Base-by-base conservation (phyloP, 2,888 invertebrate species). In the Dicycla oo region DNA sequence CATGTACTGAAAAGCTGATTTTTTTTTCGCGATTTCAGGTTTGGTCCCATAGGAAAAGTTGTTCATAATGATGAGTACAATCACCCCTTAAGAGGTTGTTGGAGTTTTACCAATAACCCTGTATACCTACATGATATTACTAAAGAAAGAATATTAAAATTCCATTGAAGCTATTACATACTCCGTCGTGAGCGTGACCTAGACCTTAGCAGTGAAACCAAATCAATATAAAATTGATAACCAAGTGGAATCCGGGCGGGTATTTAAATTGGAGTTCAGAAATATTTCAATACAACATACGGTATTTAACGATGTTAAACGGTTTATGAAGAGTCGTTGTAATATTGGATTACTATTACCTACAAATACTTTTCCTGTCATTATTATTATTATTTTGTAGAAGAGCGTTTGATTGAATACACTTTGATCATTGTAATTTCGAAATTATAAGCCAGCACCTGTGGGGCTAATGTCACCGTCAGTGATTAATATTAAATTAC, bases 221-320 rank as follows among this genome's bases (percentile, higher is more conserved):
- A 77, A 85, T 83, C 78, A 67, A 83, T 86, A 71, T 75, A 57
- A 72, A 77, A 73, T 65, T 81, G 74, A 77, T 85, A 80, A 83
- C 69, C 56, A 57, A 73, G 40, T 73, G 60, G 49, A 80, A 71
- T 78, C 53, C 53, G 40, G 73, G 57, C 49, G 38, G 7, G 20
- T 63, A 63, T 56, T 73, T 63, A 70, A 80, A 63, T 72, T 69
- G 30, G 61, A 67, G 23, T 60, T 74, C 30, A 51, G 23, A 74
- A 60, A 60, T 43, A 54, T 65, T 80, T 49, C 13, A 58, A 72
- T 72, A 63, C 15, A 71, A 49, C 30, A 34, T 43, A 49, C 10
- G 34, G 70, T 26, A 30, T 60, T 40, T 18, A 47, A 77, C 61
- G 40, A 54, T 30, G 40, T 23, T 60, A 58, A 3, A 40, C 20